Evolutionary conservation across 23 tunicate species (phyloP).

Genomic region (Corella eumyota): DNA sequence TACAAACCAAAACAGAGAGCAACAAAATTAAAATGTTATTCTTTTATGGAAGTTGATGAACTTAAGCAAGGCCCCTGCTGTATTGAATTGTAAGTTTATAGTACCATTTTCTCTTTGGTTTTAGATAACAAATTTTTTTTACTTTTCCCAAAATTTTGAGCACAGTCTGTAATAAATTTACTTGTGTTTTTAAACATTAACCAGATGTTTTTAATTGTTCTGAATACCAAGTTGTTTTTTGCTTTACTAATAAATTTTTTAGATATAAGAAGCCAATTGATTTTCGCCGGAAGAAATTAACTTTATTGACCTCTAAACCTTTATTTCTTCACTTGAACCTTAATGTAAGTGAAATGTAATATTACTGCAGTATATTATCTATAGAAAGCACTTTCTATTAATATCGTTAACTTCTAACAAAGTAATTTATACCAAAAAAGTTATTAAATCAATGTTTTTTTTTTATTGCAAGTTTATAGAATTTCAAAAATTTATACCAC

Average conservation of each 20-base stretch:
- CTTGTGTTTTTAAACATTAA: too few species aligned
- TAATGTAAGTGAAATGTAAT: neutral
- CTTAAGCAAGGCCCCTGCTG: conserved; percentile 84
- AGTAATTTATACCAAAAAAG: neutral
- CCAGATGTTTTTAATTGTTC: too few species aligned
- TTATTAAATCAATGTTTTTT: conserved; percentile 1
- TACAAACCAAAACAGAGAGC: conserved; percentile 53
- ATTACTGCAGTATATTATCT: too few species aligned
- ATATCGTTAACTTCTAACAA: neutral
- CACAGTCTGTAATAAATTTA: too few species aligned
- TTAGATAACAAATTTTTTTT: too few species aligned
- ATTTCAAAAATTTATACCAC: neutral
- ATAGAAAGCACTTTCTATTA: too few species aligned
- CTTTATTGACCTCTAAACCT: conserved; percentile 59
- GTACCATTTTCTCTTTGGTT: neutral
- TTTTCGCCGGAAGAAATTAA: conserved; percentile 46
- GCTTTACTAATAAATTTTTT: too few species aligned
- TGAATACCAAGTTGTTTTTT: too few species aligned
- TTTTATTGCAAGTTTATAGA: neutral
- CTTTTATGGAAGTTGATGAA: conserved; percentile 92
- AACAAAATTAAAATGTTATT: conserved; percentile 58
- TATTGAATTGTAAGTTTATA: conserved; percentile 63
- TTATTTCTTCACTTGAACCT: conserved; percentile 66
- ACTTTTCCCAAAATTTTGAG: too few species aligned
- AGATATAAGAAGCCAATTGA: conserved; percentile 80